Evolutionary conservation across 1,140 invertebrate genomes (phyloP), one percentile per base, ranked within the genome.

Genomic region (Fopius arisanus): DNA sequence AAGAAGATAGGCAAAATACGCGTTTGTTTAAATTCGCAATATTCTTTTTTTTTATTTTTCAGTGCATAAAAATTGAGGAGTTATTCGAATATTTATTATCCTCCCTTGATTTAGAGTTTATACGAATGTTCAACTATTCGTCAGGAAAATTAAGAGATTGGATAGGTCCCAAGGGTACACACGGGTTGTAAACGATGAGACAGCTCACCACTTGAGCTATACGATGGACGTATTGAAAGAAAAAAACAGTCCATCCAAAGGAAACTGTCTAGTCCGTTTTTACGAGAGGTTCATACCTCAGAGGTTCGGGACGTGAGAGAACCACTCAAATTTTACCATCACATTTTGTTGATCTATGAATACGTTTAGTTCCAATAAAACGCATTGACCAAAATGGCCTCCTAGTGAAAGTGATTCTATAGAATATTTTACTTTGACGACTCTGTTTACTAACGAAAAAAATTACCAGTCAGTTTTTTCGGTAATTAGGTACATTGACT

Each of bases 321-420:
- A 62, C 74, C 78, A 81, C 83, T 83, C 80, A 81, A 81, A 87
- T 86, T 87, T 87, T 87, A 86, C 83, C 82, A 83, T 84, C 81
- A 84, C 86, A 86, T 87, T 86, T 86, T 86, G 82, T 85, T 86
- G 85, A 87, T 77, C 79, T 76, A 70, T 71, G 62, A 31, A 65
- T 40, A 59, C 72, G 29, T 63, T 59, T 59, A 54, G 33, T 59
- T 26, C 19, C 16, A 33, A 9, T 51, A 68, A 77, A 70, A 69
- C 74, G 67, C 68, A 51, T 71, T 73, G 70, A 79, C 75, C 72
- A 75, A 81, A 79, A 80, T 77, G 77, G 79, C 69, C 72, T 72
- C 70, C 75, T 62, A 28, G 77, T 78, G 72, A 48, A 62, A 66
- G 74, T 75, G 78, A 72, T 69, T 29, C 75, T 73, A 81, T 84